Conservation (phyloP, 2,888 invertebrate genomes). For the Reticulitermes lucifugus region DNA sequence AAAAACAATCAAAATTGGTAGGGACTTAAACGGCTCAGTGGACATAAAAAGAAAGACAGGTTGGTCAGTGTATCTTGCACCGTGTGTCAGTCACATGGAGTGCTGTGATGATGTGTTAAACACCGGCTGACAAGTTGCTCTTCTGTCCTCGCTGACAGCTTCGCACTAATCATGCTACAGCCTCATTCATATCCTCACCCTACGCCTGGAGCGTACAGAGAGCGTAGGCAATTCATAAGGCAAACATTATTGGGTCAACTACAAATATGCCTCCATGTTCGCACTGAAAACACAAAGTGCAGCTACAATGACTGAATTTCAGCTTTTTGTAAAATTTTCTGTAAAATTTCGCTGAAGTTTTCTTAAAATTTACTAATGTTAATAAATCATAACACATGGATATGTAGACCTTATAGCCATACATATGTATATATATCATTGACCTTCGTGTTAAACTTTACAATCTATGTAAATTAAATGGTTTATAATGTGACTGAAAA, state of each 20-base stretch:
- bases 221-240: background rate
- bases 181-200: background rate
- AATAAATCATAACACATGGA: too few species aligned
- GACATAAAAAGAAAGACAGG: background rate
- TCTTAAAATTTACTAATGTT: too few species aligned
- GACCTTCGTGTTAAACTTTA: too few species aligned
- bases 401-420: too few species aligned
- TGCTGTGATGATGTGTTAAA: conserved; percentile 19
- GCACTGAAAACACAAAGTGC: background rate
- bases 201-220: background rate
- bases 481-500: too few species aligned
- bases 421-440: too few species aligned
- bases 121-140: conserved; percentile 4
- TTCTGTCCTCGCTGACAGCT: background rate
- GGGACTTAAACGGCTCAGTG: background rate
- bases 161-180: conserved; percentile 22
- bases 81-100: background rate
- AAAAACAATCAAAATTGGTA: too few species aligned
- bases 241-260: background rate
- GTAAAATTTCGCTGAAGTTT: too few species aligned
- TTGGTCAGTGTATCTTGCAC: background rate
- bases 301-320: background rate
- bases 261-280: background rate
- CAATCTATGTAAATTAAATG: too few species aligned
- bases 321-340: too few species aligned